These are phyloP conservation scores for Mimumesa dahlbomi DNA, from an alignment of 2,888 invertebrate genomes.

Conservation along the genomic window DNA sequence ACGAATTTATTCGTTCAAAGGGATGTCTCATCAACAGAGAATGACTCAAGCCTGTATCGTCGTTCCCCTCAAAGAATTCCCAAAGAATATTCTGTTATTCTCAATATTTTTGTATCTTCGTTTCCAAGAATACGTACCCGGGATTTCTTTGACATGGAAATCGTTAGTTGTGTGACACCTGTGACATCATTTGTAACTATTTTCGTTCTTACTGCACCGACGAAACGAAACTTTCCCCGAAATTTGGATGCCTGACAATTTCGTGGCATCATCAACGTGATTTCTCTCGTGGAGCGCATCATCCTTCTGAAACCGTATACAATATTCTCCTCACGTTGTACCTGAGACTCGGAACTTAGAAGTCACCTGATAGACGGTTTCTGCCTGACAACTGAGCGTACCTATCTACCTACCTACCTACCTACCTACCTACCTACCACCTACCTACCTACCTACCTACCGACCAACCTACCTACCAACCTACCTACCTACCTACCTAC, in stretches of 20 bases:
- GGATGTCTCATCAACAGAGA: slow-evolving; percentile 24
- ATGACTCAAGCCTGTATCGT: slow-evolving; percentile 33
- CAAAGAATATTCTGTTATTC: background rate
- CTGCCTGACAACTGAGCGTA: slow-evolving; percentile 27
- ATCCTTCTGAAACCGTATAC: background rate
- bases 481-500: slow-evolving; percentile 25
- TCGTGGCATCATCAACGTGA: slow-evolving; percentile 17
- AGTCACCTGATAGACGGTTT: slow-evolving; percentile 36
- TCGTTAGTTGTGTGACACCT: slow-evolving; percentile 30
- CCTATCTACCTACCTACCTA: slow-evolving; percentile 30
- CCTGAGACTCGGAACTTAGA: slow-evolving; percentile 11
- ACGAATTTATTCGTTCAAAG: slow-evolving; percentile 34
- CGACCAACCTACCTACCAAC: slow-evolving; percentile 27
- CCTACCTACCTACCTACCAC: slow-evolving; percentile 33
- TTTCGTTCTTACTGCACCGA: slow-evolving; percentile 18
- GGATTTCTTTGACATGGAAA: slow-evolving; percentile 16
- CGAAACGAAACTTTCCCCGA: slow-evolving; percentile 19
- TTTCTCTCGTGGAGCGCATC: slow-evolving; percentile 1
- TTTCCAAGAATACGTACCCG: slow-evolving; percentile 37
- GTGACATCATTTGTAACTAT: slow-evolving; percentile 47
- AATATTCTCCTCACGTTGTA: slow-evolving; percentile 15
- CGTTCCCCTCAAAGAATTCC: slow-evolving; percentile 8
- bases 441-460: too few species aligned
- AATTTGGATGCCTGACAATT: slow-evolving; percentile 41
- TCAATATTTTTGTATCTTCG: slow-evolving; percentile 6